Conservation (phyloP, 2,888 invertebrate species). For the Sclerodermus sp. region DNA sequence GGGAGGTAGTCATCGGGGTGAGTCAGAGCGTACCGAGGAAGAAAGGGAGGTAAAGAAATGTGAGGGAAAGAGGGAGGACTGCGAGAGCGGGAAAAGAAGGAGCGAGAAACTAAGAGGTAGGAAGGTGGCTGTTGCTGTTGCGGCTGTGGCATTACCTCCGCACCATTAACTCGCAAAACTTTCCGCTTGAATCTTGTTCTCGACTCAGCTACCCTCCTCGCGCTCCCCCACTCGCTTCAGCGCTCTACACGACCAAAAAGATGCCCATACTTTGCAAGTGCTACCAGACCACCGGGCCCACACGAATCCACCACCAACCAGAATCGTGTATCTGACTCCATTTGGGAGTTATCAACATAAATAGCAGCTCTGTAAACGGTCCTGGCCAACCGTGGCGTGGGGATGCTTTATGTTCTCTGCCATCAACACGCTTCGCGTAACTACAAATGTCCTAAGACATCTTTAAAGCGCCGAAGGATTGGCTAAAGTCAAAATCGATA, state of each 20-base stretch:
- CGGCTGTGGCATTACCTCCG: slow-evolving; percentile 55
- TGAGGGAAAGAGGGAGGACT: slow-evolving; percentile 24
- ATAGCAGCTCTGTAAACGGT: slow-evolving; percentile 42
- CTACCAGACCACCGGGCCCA: slow-evolving; percentile 34
- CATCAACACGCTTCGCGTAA: slow-evolving; percentile 27
- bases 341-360: slow-evolving; percentile 52
- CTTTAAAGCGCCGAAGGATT: too few relatives aligned
- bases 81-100: slow-evolving; percentile 8
- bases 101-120: slow-evolving; percentile 22
- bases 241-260: slow-evolving; percentile 42
- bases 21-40: slow-evolving; percentile 5
- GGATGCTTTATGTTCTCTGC: slow-evolving; percentile 28
- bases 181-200: slow-evolving; percentile 57
- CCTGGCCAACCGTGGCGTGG: slow-evolving; percentile 18
- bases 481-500: too few relatives aligned
- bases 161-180: slow-evolving; percentile 58
- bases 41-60: slow-evolving; percentile 14
- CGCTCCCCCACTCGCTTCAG: slow-evolving; percentile 14
- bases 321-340: slow-evolving; percentile 43
- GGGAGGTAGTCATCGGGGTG: too few relatives aligned
- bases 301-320: slow-evolving; percentile 28
- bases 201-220: slow-evolving; percentile 39
- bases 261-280: slow-evolving; percentile 48
- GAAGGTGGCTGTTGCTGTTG: slow-evolving; percentile 53
- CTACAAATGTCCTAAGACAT: too few relatives aligned